Conservation (phyloP, 1,140 invertebrate genomes). For the Heliconius melpomene region DNA sequence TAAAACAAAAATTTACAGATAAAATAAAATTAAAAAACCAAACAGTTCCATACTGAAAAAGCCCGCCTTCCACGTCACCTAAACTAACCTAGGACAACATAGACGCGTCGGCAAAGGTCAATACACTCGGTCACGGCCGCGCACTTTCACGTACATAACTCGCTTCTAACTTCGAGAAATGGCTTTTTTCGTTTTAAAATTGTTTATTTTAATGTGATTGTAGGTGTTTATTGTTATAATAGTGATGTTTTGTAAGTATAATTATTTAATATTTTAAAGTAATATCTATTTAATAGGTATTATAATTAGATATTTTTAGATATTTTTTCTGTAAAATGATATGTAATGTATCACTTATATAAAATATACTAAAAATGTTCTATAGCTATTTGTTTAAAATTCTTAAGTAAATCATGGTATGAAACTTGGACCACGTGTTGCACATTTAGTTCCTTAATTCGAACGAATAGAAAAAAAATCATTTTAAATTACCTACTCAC, state of each 20-base stretch:
- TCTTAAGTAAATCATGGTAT: neutral
- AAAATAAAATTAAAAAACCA: neutral
- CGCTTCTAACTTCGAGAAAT: slow-evolving; percentile 27
- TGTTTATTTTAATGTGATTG: neutral
- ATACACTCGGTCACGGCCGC: slow-evolving; percentile 74
- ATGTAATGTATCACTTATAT: neutral
- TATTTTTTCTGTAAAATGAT: neutral
- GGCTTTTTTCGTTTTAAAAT: slow-evolving; percentile 6
- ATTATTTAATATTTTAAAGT: neutral
- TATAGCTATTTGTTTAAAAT: neutral
- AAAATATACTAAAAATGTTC: neutral
- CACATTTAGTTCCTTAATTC: neutral
- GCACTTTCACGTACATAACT: slow-evolving; percentile 64
- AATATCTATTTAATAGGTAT: neutral
- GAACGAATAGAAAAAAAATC: neutral
- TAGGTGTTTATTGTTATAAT: neutral
- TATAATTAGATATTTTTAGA: neutral
- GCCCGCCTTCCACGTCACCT: slow-evolving; percentile 57
- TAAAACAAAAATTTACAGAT: neutral
- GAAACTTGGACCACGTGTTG: neutral
- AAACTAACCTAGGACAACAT: slow-evolving; percentile 76
- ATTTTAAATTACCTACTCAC: neutral
- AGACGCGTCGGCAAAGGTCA: slow-evolving; percentile 71
- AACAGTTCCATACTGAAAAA: slow-evolving; percentile 35
- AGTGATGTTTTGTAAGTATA: neutral